Conservation (phyloP, 2,797 vertebrate genomes). For the Ctenosaura bakeri region DNA sequence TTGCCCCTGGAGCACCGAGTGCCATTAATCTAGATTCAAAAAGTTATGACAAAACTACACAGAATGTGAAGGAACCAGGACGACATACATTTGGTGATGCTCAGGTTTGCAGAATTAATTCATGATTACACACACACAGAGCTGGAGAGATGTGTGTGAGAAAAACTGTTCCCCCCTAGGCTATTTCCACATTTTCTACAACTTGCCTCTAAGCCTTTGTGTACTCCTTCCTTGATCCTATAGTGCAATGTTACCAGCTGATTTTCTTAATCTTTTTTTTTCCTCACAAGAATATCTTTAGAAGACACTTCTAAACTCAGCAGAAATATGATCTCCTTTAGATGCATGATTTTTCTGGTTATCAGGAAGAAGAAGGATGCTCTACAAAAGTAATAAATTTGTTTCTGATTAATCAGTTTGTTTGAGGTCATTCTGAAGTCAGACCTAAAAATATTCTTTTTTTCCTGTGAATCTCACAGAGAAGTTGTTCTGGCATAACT, state of each 20-base stretch:
- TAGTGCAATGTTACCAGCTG: background rate
- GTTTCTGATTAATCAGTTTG: slow-evolving; percentile 22
- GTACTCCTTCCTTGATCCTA: background rate
- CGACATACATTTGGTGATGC: slow-evolving; percentile 96
- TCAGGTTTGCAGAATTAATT: slow-evolving; percentile 84
- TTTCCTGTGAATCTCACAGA: background rate
- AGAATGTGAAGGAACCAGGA: slow-evolving; percentile 96
- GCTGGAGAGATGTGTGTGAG: too few relatives aligned
- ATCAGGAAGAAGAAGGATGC: background rate
- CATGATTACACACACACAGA: slow-evolving; percentile 5
- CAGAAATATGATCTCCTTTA: slow-evolving; percentile 1
- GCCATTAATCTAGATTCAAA: slow-evolving; percentile 98
- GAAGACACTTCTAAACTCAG: slow-evolving; percentile 4
- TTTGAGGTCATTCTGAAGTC: background rate
- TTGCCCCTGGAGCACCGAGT: slow-evolving; percentile 94
- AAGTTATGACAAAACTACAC: slow-evolving; percentile 96
- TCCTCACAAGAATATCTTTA: background rate
- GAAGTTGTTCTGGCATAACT: background rate
- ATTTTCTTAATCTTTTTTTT: background rate
- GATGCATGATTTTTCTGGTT: background rate
- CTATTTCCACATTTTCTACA: background rate
- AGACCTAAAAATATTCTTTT: background rate
- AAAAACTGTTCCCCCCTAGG: background rate
- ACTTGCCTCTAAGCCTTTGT: background rate
- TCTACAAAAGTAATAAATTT: background rate